phyloP scores from a whole-genome alignment of 1,140 invertebrate genomes.

The Orchestia grillus region DNA sequence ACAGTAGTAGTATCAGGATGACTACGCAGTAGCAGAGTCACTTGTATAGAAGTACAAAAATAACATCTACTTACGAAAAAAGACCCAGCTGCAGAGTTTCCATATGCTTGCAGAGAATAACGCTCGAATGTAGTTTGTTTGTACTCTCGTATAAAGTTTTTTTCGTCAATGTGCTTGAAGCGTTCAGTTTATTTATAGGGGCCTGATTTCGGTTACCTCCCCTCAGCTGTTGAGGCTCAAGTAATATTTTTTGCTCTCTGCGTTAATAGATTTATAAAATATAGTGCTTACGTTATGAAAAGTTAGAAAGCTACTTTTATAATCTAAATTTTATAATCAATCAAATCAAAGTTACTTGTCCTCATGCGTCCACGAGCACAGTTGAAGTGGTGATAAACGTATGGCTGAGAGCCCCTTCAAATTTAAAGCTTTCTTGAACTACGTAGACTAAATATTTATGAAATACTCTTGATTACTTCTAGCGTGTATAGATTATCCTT shows the following conservation, averaged over 20 bases:
- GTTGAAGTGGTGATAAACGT: no score
- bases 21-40: not conserved
- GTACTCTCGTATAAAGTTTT: no score
- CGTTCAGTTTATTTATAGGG: not conserved
- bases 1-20: no score
- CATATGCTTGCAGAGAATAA: not conserved
- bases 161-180: not conserved
- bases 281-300: not conserved
- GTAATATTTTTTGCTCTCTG: not conserved
- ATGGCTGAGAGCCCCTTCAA: no score
- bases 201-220: not conserved
- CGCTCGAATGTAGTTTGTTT: no score
- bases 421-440: no score
- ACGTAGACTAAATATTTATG: no score
- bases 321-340: not conserved
- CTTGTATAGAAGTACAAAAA: not conserved
- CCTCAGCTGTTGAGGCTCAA: not conserved
- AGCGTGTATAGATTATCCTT: no score
- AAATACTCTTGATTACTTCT: no score
- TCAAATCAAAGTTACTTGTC: no score
- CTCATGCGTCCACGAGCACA: no score
- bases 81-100: not conserved
- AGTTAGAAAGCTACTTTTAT: not conserved
- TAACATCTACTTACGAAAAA: not conserved
- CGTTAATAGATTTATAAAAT: not conserved